These are phyloP conservation scores for Neoaliturus tenellus DNA, from an alignment of 2,888 invertebrate species.

Conservation along the genomic window DNA sequence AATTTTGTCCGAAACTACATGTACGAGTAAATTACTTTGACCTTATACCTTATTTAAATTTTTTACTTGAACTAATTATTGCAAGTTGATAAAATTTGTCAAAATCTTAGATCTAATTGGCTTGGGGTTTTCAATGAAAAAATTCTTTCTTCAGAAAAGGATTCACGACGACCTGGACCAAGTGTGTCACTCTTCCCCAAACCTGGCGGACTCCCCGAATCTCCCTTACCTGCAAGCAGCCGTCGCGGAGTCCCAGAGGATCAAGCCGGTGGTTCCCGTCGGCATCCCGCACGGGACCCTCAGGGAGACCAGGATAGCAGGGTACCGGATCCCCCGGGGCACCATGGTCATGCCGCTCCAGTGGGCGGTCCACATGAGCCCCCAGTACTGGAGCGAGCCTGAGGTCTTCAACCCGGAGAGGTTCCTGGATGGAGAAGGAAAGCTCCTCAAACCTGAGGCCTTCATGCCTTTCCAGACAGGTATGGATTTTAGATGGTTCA, in stretches of 20 bases:
- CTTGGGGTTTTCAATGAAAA: too few relatives aligned
- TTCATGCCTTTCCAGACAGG: constrained; percentile 92
- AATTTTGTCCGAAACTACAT: too few relatives aligned
- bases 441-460: constrained; percentile 78
- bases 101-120: too few relatives aligned
- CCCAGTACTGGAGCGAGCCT: constrained; percentile 80
- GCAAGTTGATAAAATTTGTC: too few relatives aligned
- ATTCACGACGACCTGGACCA: constrained; percentile 68
- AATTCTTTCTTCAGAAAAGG: constrained; percentile 60
- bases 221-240: constrained; percentile 83
- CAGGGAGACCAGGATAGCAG: constrained; percentile 70
- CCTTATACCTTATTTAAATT: too few relatives aligned
- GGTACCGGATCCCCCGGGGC: constrained; percentile 81
- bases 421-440: constrained; percentile 80
- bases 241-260: constrained; percentile 86
- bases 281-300: constrained; percentile 88
- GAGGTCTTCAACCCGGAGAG: constrained; percentile 81
- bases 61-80: too few relatives aligned
- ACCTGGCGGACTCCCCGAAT: constrained; percentile 75
- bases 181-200: constrained; percentile 69
- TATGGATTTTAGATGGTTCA: too few relatives aligned
- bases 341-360: constrained; percentile 87
- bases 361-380: constrained; percentile 88
- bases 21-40: too few relatives aligned
- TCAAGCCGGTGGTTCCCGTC: constrained; percentile 84